These are phyloP conservation scores for Papilio polytes DNA, from an alignment of 1,140 invertebrate genomes.

Conservation along the genomic window DNA sequence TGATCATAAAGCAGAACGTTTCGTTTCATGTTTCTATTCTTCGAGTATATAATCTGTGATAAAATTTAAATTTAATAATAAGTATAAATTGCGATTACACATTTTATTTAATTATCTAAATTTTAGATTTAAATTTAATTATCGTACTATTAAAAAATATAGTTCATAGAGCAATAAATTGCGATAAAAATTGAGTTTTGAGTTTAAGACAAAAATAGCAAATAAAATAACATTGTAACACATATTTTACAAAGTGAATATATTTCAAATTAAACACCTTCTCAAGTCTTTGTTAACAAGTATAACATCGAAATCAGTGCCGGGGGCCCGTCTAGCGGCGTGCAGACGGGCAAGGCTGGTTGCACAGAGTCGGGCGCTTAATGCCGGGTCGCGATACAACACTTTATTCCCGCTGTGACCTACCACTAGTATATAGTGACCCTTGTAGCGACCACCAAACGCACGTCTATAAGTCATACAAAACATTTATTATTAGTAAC, in stretches of 20 bases:
- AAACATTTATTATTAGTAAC: not conserved
- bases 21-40: not conserved
- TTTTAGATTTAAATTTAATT: not conserved
- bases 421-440: slow-evolving; percentile 63
- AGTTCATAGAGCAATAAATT: not conserved
- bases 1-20: not conserved
- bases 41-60: not conserved
- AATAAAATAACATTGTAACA: not conserved
- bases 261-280: slow-evolving; percentile 24
- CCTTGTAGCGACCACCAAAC: slow-evolving; percentile 58
- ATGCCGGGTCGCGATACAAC: slow-evolving; percentile 65
- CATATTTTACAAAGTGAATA: not conserved
- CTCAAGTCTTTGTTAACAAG: slow-evolving; percentile 52
- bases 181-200: not conserved
- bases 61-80: not conserved
- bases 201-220: not conserved
- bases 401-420: slow-evolving; percentile 44
- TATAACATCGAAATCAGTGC: slow-evolving; percentile 63
- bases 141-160: not conserved
- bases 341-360: slow-evolving; percentile 39
- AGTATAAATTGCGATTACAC: not conserved
- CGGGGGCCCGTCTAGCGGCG: slow-evolving; percentile 46
- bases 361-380: slow-evolving; percentile 50
- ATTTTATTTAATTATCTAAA: too few relatives aligned
- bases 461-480: slow-evolving; percentile 51